A percentile compares a stretch with the other conserved stretches of the same genome.
Conservation (phyloP, 2,113 vertebrate species). For the Tenrec ecaudatus region DNA sequence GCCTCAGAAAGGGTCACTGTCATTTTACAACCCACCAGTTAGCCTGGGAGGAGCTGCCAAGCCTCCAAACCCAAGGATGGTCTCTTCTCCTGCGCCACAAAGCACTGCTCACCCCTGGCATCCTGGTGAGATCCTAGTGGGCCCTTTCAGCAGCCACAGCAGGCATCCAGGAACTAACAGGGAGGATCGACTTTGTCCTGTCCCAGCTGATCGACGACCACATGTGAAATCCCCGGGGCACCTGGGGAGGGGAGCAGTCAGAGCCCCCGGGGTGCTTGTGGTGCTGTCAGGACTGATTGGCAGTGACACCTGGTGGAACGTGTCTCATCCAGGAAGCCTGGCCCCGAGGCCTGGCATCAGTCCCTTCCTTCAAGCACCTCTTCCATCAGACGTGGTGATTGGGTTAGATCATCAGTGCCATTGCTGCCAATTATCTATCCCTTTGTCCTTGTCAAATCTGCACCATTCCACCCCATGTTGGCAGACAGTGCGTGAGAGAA, state of each 20-base stretch:
- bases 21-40: not conserved
- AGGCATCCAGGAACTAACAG: not conserved
- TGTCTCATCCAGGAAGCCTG: accelerated
- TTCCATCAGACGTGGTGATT: accelerated
- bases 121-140: not conserved
- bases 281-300: not conserved
- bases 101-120: not conserved
- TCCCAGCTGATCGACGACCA: no score
- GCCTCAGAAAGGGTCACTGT: not conserved
- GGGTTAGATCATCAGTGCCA: accelerated
- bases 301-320: accelerated
- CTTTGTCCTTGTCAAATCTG: accelerated
- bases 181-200: no score
- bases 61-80: not conserved
- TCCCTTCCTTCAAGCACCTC: not conserved
- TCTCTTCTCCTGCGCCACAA: not conserved
- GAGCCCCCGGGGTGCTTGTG: accelerated
- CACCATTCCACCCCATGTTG: accelerated
- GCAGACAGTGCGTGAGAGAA: not conserved
- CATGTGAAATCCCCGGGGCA: accelerated
- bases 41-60: not conserved
- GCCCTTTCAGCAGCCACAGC: not conserved
- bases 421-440: no score
- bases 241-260: not conserved
- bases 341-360: accelerated